phyloP scores from a whole-genome alignment of 2,113 vertebrate species.

The Tylochromis polylepis region DNA sequence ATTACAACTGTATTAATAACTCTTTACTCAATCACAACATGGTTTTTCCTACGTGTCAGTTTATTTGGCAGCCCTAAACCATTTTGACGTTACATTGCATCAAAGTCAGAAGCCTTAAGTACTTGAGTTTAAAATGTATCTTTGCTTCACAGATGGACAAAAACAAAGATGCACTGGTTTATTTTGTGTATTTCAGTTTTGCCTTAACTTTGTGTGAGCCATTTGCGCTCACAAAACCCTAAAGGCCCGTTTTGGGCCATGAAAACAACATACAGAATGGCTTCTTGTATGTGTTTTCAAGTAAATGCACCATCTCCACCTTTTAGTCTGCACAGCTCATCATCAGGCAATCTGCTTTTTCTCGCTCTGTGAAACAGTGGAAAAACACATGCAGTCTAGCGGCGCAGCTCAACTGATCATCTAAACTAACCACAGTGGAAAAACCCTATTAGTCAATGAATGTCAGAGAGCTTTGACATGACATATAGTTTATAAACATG shows the following conservation, averaged over 20 bases:
- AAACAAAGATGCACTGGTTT: neutral
- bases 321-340: neutral
- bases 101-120: neutral
- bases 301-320: neutral
- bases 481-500: neutral
- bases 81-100: neutral
- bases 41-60: neutral
- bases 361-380: neutral
- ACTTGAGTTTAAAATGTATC: neutral
- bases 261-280: neutral
- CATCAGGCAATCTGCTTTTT: neutral
- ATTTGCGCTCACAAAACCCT: neutral
- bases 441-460: neutral
- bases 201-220: neutral
- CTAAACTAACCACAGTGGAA: neutral
- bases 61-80: neutral
- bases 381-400: neutral
- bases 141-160: neutral
- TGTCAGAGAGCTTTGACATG: neutral
- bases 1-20: neutral
- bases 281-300: neutral
- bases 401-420: neutral
- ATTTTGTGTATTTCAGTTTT: neutral
- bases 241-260: neutral
- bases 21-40: neutral